A percentile compares a stretch with the other conserved stretches of the same genome.
phyloP scores from a whole-genome alignment of 1,140 invertebrate species.

The Pogonus chalceus region DNA sequence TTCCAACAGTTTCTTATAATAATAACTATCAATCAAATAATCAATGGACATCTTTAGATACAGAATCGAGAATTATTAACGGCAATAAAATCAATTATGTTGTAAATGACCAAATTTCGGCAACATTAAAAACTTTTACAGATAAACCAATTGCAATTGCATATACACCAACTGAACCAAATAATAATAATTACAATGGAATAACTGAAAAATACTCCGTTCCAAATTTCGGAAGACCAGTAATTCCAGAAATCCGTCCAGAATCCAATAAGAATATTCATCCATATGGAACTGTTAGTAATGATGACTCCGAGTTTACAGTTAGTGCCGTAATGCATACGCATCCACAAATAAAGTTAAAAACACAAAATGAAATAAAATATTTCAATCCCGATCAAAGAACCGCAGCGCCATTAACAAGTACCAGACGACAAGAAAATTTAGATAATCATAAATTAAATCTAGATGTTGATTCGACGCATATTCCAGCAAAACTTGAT shows the following conservation, averaged over 20 bases:
- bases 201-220: slow-evolving; percentile 30
- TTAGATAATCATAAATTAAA: slow-evolving; percentile 7
- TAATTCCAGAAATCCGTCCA: slow-evolving; percentile 37
- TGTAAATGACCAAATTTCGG: slow-evolving; percentile 28
- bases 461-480: slow-evolving; percentile 9
- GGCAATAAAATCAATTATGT: slow-evolving; percentile 17
- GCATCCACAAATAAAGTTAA: slow-evolving; percentile 20
- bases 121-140: slow-evolving; percentile 31
- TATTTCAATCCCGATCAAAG: slow-evolving; percentile 9
- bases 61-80: slow-evolving; percentile 23
- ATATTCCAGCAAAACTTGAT: slow-evolving; percentile 27
- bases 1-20: slow-evolving; percentile 14
- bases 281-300: slow-evolving; percentile 17
- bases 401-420: background rate
- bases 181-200: slow-evolving; percentile 14
- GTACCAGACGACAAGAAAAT: background rate
- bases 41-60: slow-evolving; percentile 30
- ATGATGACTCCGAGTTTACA: slow-evolving; percentile 30
- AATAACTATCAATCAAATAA: slow-evolving; percentile 22
- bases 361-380: slow-evolving; percentile 17
- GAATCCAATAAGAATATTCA: slow-evolving; percentile 9
- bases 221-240: slow-evolving; percentile 35
- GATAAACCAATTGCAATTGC: slow-evolving; percentile 43
- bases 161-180: slow-evolving; percentile 40
- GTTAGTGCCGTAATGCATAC: slow-evolving; percentile 34